Conservation (phyloP, 37 sponge, comb jelly and placozoan genomes). For the Spongilla lacustris region DNA sequence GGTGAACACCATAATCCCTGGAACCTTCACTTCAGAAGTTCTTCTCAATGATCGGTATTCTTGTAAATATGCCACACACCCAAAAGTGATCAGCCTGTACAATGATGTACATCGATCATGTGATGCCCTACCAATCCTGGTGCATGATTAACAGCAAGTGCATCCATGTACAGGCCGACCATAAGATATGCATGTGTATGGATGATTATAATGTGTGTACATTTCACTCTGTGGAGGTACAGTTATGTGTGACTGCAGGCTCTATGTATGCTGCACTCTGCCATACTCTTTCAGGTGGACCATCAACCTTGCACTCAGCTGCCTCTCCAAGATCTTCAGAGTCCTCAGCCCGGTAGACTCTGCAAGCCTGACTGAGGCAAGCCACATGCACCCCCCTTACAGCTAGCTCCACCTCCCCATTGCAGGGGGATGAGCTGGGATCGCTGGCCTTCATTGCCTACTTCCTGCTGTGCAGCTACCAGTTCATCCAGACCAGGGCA, state of each 20-base stretch:
- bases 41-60: constrained; percentile 85
- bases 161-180: no score
- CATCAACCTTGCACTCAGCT: constrained; percentile 70
- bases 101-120: no score
- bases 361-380: constrained; percentile 51
- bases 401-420: neutral
- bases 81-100: no score
- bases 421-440: constrained; percentile 54
- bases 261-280: no score
- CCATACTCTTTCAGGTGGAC: constrained; percentile 94
- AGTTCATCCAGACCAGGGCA: constrained; percentile 64
- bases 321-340: constrained; percentile 66
- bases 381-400: neutral
- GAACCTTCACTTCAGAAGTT: constrained; percentile 85
- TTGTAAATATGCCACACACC: no score
- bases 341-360: constrained; percentile 64
- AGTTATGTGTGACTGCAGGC: no score
- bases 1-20: constrained; percentile 81
- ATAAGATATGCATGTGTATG: no score
- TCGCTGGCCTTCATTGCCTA: constrained; percentile 56
- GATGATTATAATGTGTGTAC: no score
- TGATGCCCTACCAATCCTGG: no score
- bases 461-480: constrained; percentile 65
- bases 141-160: no score
- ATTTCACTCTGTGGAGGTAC: no score